Evolutionary conservation across 2,113 vertebrate genomes (phyloP), one percentile per base, ranked within the genome.

Genomic region (Epinephelus fuscoguttatus): DNA sequence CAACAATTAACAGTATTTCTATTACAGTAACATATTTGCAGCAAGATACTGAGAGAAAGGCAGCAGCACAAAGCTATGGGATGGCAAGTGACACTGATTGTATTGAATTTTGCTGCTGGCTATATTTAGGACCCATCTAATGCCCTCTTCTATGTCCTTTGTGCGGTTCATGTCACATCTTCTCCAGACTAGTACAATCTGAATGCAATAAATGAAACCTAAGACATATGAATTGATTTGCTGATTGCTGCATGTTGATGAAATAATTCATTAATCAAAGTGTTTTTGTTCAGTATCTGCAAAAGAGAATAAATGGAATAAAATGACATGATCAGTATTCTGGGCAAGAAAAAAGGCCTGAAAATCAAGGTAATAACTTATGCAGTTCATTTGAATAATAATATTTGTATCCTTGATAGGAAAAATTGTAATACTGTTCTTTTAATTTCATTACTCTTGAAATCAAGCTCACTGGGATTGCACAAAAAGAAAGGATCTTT

Each of bases 261-360:
- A 72, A 56, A 25, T 33, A 27, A 21, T 40, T 62, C 6, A 76
- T 81, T 18, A 70, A 53, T 85, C 15, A 53, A 59, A 62, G 21
- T 37, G n/a, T 49, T 57, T 18, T 60, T 45, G 67, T 61, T 56
- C 8, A 18, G 19, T 47, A 68, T 47, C 4, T 56, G 27, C 23
- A n/a, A 18, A 14, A 74, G n/a, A 52, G 6, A 61, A 56, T 37
- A 63, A 6, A 50, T 4, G 18, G 9, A 45, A 45, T 11, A 52
- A 11, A n/a, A 42, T 8, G 73, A 72, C 33, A 14, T 21, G 25
- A 57, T 50, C 27, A 50, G 21, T 13, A 7, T 17, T 40, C 33
- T 47, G 17, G 12, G 4, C n/a, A 0, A 0, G 17, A 61, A 67
- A 68, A 23, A 2, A 42, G 2, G 12, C 3, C 14, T 1, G 62